Conservation (phyloP, 2,888 invertebrate genomes). For the Ectobius pallidus region DNA sequence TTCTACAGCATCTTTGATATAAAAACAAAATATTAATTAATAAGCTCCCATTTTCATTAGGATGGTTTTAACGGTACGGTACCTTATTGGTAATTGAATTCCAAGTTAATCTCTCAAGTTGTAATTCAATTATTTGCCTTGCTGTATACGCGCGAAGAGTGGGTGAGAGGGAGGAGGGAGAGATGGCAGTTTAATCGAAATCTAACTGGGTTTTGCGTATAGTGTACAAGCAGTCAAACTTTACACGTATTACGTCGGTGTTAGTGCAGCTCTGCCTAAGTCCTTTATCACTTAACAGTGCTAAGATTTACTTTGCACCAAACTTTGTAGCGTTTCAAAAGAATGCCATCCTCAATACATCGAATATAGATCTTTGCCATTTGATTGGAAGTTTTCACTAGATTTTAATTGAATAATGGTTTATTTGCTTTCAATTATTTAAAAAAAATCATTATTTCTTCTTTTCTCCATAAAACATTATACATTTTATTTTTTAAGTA, state of each 20-base stretch:
- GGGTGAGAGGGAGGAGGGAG: conserved; percentile 46
- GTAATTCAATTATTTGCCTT: conserved; percentile 56
- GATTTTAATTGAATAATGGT: too few species aligned
- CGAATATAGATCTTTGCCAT: too few species aligned
- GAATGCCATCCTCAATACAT: too few species aligned
- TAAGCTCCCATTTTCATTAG: conserved; percentile 59
- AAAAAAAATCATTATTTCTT: too few species aligned
- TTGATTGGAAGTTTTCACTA: too few species aligned
- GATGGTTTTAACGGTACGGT: conserved; percentile 59
- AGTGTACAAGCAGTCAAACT: conserved; percentile 19
- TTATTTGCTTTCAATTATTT: too few species aligned
- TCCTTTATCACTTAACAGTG: neutral
- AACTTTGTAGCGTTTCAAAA: too few species aligned
- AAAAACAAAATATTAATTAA: conserved; percentile 48
- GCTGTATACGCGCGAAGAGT: conserved; percentile 39
- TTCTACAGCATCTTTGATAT: conserved; percentile 15
- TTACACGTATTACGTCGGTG: conserved; percentile 1
- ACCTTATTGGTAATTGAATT: conserved; percentile 58
- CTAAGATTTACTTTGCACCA: too few species aligned
- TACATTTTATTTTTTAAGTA: too few species aligned
- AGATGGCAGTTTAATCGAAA: conserved; percentile 50
- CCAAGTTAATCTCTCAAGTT: conserved; percentile 59
- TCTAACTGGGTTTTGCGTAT: conserved; percentile 39
- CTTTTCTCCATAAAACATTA: too few species aligned
- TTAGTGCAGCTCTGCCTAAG: neutral